Evolutionary conservation across 2,113 vertebrate genomes (phyloP).

Genomic region (Pseudorectes ferrugineus): DNA sequence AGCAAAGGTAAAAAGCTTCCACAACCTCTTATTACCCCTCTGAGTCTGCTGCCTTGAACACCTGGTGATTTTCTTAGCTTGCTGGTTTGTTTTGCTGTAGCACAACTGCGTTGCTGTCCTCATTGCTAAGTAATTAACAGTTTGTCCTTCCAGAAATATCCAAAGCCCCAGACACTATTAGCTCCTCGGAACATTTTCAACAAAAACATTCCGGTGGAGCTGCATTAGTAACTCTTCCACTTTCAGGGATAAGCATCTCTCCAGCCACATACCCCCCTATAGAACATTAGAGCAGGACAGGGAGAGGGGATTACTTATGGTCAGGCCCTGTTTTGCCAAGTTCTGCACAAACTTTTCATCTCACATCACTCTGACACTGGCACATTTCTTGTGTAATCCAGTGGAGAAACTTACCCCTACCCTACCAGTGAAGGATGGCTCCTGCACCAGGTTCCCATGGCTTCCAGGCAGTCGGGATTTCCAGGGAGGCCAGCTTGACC

Average conservation of each 20-base stretch:
- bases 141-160: conserved; percentile 22
- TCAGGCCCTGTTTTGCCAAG: not conserved
- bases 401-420: not conserved
- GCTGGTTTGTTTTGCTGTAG: not conserved
- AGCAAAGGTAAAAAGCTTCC: not conserved
- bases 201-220: not conserved
- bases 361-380: not conserved
- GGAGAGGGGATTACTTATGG: not conserved
- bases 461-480: not conserved
- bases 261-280: not conserved
- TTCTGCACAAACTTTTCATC: not conserved
- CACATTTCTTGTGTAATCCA: not conserved
- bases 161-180: not conserved
- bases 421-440: accelerated
- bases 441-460: not conserved
- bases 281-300: not conserved
- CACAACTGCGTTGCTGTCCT: not conserved
- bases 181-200: not conserved
- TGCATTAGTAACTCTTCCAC: not conserved
- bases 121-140: conserved; percentile 9
- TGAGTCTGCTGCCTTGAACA: not conserved
- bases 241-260: not conserved
- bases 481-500: not conserved
- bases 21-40: not conserved
- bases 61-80: not conserved